Evolutionary conservation across 2,888 invertebrate species (phyloP).

Genomic region (Notodonta dromedarius): DNA sequence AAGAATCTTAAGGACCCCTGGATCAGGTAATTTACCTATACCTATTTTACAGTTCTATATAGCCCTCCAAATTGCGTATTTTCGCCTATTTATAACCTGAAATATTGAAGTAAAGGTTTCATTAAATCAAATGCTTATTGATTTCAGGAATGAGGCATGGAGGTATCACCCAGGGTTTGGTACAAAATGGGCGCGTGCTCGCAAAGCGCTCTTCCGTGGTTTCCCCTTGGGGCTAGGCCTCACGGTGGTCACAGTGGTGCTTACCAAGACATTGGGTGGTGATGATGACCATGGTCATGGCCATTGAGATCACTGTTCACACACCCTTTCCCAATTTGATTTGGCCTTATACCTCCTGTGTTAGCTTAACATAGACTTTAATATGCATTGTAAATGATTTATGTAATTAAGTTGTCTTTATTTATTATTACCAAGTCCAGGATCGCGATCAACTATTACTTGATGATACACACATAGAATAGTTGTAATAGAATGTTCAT

Average conservation of each 20-base stretch:
- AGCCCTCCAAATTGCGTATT: too few relatives aligned
- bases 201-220: slow-evolving; percentile 85
- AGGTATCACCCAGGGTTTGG: slow-evolving; percentile 87
- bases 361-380: background rate
- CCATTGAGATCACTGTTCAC: slow-evolving; percentile 4
- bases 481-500: too few relatives aligned
- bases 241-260: slow-evolving; percentile 57
- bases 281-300: slow-evolving; percentile 67
- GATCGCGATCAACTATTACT: too few relatives aligned
- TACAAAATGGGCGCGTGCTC: slow-evolving; percentile 70
- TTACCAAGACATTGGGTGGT: slow-evolving; percentile 46
- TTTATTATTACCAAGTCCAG: too few relatives aligned
- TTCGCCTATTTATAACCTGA: background rate
- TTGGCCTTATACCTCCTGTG: background rate
- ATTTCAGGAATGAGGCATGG: slow-evolving; percentile 92
- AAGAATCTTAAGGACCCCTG: slow-evolving; percentile 93
- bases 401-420: background rate
- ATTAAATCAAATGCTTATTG: too few relatives aligned
- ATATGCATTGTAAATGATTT: background rate
- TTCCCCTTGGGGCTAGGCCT: slow-evolving; percentile 85
- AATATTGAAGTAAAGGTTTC: background rate
- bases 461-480: too few relatives aligned
- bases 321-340: background rate
- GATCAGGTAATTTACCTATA: slow-evolving; percentile 87
- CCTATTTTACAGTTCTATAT: too few relatives aligned